Conservation (phyloP, 2,113 vertebrate species). For the Grantiella picta region DNA sequence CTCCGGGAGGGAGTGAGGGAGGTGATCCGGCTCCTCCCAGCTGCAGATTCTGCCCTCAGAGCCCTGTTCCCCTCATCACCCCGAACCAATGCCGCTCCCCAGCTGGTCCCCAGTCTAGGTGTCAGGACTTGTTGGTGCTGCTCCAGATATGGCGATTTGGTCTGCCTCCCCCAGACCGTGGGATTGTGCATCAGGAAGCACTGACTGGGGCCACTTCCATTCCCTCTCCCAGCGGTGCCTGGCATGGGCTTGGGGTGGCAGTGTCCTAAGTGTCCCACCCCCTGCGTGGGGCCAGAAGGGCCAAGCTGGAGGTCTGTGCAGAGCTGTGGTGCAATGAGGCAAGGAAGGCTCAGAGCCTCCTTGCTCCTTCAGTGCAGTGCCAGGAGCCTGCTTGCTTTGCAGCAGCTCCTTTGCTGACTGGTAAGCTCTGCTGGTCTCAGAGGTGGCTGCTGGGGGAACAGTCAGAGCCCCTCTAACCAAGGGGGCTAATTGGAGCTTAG, state of each 20-base stretch:
- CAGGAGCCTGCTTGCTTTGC: background rate
- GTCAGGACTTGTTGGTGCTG: background rate
- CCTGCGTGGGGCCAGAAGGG: background rate
- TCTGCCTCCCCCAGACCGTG: rapidly evolving
- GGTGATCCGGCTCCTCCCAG: background rate
- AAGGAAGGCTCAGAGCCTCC: background rate
- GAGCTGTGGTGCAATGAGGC: background rate
- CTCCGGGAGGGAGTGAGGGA: background rate
- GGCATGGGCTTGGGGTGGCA: rapidly evolving
- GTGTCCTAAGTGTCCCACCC: background rate
- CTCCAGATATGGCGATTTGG: background rate
- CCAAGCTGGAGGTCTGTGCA: background rate
- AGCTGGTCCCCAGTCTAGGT: no score
- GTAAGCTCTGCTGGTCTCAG: background rate
- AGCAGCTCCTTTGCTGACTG: background rate
- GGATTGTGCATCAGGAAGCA: background rate
- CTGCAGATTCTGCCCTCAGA: background rate
- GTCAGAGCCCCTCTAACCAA: background rate
- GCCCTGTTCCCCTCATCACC: no score
- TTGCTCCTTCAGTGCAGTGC: background rate
- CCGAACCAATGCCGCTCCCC: rapidly evolving
- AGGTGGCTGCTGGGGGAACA: background rate
- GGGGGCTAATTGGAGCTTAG: background rate
- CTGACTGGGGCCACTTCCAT: rapidly evolving
- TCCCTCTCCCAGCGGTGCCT: background rate